These are phyloP conservation scores for Monochamus alternatus DNA, from an alignment of 2,888 invertebrate species.

Conservation along the genomic window DNA sequence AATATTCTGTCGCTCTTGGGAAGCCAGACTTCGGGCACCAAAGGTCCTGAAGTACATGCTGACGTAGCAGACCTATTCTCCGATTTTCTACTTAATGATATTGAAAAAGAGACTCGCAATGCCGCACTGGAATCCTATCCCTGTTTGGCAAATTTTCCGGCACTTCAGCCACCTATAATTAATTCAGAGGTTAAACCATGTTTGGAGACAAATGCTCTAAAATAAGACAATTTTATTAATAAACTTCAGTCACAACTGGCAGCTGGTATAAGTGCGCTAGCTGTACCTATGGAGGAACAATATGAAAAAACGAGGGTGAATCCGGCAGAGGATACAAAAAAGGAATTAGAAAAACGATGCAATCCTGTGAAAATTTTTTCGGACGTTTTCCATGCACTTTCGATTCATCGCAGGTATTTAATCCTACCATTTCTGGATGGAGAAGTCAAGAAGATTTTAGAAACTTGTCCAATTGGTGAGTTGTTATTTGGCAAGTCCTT, in stretches of 20 bases:
- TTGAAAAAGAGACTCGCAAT: constrained; percentile 38
- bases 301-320: constrained; percentile 36
- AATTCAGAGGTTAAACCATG: constrained; percentile 39
- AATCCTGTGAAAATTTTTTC: neutral
- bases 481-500: constrained; percentile 39
- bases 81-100: constrained; percentile 32
- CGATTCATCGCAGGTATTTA: constrained; percentile 12
- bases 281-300: constrained; percentile 32
- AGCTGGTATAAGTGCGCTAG: constrained; percentile 36
- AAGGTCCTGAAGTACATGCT: constrained; percentile 36
- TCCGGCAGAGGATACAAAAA: constrained; percentile 33
- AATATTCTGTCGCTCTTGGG: neutral
- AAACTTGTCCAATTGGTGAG: constrained; percentile 37
- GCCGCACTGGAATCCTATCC: constrained; percentile 35
- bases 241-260: constrained; percentile 37
- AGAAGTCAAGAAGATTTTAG: constrained; percentile 37
- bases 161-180: constrained; percentile 35
- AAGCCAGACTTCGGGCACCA: constrained; percentile 5
- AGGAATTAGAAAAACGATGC: constrained; percentile 18
- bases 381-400: constrained; percentile 2
- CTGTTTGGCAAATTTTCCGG: constrained; percentile 35
- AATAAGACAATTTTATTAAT: constrained; percentile 30
- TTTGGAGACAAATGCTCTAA: constrained; percentile 30
- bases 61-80: constrained; percentile 30
- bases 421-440: constrained; percentile 38